Evolutionary conservation across 1,140 invertebrate species (phyloP).

Genomic region (Neodiprion lecontei): DNA sequence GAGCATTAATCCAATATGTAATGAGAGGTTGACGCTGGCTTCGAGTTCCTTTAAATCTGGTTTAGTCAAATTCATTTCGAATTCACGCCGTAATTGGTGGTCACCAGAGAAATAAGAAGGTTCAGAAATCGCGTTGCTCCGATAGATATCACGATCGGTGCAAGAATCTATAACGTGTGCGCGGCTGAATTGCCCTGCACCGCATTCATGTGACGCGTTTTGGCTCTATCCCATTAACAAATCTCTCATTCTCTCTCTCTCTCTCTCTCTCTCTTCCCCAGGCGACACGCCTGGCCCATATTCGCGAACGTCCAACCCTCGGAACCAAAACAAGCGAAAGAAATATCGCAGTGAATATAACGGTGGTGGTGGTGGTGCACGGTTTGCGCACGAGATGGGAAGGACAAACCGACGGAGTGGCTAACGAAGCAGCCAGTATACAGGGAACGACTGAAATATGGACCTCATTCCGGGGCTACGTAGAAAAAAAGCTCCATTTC

Average conservation of each 20-base stretch:
- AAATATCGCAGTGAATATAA: not conserved
- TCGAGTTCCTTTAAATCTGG: too few relatives aligned
- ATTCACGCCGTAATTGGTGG: too few relatives aligned
- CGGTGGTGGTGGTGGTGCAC: not conserved
- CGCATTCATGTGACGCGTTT: not conserved
- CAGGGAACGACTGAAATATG: slow-evolving; percentile 1
- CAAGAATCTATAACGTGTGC: too few relatives aligned
- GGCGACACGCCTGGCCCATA: not conserved
- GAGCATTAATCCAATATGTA: too few relatives aligned
- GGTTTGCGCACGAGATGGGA: not conserved
- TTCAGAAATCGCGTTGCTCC: too few relatives aligned
- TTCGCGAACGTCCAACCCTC: not conserved
- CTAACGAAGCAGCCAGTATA: not conserved
- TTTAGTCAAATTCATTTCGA: too few relatives aligned
- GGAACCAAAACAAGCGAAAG: slow-evolving; percentile 1
- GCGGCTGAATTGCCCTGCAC: not conserved
- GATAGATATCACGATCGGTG: too few relatives aligned
- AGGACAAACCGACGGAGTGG: not conserved
- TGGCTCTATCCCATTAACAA: not conserved
- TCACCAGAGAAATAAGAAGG: too few relatives aligned
- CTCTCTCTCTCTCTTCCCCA: not conserved
- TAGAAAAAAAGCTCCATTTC: not conserved
- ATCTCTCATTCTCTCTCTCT: not conserved
- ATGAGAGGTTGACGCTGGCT: too few relatives aligned
- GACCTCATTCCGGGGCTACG: not conserved